Percentiles rank a stretch among this genome's conserved stretches.
phyloP scores from a whole-genome alignment of 2,113 vertebrate genomes.

The Dissostichus mawsoni region DNA sequence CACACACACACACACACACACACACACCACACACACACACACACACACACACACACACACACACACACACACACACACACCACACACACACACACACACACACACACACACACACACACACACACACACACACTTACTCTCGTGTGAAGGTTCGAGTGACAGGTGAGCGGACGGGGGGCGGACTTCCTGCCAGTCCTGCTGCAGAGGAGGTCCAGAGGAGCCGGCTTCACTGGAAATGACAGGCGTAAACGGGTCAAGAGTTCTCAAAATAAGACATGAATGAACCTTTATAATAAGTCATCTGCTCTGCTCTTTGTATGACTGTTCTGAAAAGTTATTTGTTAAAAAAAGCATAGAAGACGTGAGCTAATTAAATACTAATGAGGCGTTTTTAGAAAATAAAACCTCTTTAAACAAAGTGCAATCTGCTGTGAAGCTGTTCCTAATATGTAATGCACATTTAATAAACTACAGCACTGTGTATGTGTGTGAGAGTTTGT shows the following conservation, averaged over 20 bases:
- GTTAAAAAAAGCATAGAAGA: too few relatives aligned
- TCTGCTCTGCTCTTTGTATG: not conserved
- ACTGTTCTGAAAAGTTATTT: too few relatives aligned
- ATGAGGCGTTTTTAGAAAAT: not conserved
- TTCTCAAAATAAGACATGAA: too few relatives aligned
- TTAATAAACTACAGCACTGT: not conserved
- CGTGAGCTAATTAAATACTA: too few relatives aligned
- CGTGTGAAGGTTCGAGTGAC: constrained; percentile 95
- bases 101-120: constrained; percentile 43
- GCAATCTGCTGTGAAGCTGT: not conserved
- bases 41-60: too few relatives aligned
- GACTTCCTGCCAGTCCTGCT: constrained; percentile 93
- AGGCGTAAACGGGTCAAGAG: too few relatives aligned
- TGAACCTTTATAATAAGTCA: constrained; percentile 18
- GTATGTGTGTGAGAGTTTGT: not conserved
- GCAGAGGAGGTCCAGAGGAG: constrained; percentile 89
- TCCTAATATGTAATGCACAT: constrained; percentile 19
- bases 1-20: constrained; percentile 51
- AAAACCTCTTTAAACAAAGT: not conserved
- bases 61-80: not conserved
- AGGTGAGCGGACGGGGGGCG: constrained; percentile 92
- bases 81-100: constrained; percentile 15
- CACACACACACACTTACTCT: constrained; percentile 84
- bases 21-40: constrained; percentile 62
- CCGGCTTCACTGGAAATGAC: constrained; percentile 86